phyloP scores from a whole-genome alignment of 2,797 vertebrate species.

The Scleropages formosus region DNA sequence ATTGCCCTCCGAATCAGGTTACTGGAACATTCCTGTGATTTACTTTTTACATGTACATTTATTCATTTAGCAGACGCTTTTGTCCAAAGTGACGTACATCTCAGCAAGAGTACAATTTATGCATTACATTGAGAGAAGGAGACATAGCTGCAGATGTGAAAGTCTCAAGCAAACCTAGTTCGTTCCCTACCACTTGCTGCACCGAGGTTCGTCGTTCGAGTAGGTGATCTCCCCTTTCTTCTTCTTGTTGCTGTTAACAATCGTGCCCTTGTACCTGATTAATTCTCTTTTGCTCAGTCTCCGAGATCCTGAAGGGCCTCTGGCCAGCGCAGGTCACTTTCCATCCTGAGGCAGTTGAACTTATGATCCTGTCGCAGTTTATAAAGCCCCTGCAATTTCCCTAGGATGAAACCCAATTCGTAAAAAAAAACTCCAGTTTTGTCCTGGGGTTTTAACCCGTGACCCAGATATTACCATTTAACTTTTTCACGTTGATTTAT shows the following conservation, averaged over 20 bases:
- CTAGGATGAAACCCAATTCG: slow-evolving; percentile 23
- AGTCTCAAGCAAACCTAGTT: too few relatives aligned
- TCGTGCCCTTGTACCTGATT: slow-evolving; percentile 23
- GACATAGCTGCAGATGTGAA: too few relatives aligned
- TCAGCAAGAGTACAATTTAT: too few relatives aligned
- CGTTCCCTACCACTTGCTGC: too few relatives aligned
- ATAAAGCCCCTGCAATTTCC: slow-evolving; percentile 29
- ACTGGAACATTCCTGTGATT: not conserved
- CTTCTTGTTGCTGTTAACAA: not conserved
- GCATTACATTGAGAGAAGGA: too few relatives aligned
- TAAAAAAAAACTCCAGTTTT: not conserved
- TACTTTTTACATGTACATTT: too few relatives aligned
- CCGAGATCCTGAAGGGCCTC: slow-evolving; percentile 2
- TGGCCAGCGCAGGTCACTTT: not conserved
- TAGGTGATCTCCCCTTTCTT: not conserved
- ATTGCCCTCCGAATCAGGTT: not conserved
- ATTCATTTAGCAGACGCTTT: too few relatives aligned
- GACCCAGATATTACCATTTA: not conserved
- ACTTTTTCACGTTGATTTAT: not conserved
- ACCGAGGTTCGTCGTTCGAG: too few relatives aligned
- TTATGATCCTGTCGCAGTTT: slow-evolving; percentile 39
- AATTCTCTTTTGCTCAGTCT: slow-evolving; percentile 23
- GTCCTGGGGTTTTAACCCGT: not conserved
- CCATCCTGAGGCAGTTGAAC: slow-evolving; percentile 34
- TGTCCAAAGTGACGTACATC: too few relatives aligned